Evolutionary conservation across 2,888 invertebrate species (phyloP).

Genomic region (Apocheima hispidaria): DNA sequence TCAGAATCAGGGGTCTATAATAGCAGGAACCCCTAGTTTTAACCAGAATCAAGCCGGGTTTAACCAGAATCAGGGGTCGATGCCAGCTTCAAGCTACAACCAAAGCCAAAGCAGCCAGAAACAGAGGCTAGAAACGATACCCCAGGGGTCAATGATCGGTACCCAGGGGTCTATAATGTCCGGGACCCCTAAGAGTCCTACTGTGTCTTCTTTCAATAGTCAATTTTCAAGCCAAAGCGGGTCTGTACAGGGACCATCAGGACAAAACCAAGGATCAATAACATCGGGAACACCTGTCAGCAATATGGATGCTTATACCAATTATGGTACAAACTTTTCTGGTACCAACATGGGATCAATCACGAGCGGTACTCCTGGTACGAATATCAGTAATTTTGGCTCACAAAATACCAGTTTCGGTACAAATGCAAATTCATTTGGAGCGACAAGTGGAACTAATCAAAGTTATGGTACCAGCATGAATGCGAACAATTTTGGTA

Average conservation of each 20-base stretch:
- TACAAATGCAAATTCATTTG: conserved; percentile 17
- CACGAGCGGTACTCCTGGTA: conserved; percentile 5
- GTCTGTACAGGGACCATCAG: not conserved
- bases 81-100: conserved; percentile 11
- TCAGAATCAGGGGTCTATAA: conserved; percentile 18
- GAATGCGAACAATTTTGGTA: conserved; percentile 2
- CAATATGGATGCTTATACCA: conserved; percentile 27
- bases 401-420: conserved; percentile 26
- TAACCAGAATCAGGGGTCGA: conserved; percentile 49
- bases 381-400: conserved; percentile 10
- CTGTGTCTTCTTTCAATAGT: conserved; percentile 43
- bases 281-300: conserved; percentile 45
- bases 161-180: conserved; percentile 62
- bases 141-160: conserved; percentile 66
- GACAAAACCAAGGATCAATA: conserved; percentile 49
- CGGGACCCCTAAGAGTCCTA: conserved; percentile 49
- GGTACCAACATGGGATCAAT: conserved; percentile 13
- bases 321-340: conserved; percentile 15
- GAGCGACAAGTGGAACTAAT: conserved; percentile 12
- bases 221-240: conserved; percentile 41
- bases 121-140: conserved; percentile 72
- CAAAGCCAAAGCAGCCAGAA: conserved; percentile 60
- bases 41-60: conserved; percentile 47
- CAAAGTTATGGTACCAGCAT: conserved; percentile 12
- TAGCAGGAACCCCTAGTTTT: conserved; percentile 3